Evolutionary conservation across 2,797 vertebrate species (phyloP), one percentile per base, ranked within the genome.

Genomic region (Sorex maritimensis): DNA sequence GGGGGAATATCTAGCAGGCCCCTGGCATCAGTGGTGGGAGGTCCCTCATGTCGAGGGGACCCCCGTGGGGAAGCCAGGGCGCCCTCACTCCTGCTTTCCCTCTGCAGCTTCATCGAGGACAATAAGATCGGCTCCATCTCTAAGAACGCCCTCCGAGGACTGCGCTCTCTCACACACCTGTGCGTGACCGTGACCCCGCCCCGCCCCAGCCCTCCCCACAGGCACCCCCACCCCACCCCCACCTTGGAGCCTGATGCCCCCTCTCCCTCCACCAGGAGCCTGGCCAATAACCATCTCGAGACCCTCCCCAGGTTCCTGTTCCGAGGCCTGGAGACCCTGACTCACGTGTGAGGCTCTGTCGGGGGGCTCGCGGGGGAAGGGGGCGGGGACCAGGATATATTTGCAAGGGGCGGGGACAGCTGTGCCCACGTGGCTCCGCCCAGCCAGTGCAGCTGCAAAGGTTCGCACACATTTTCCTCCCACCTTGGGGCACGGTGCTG

Each of bases 61-160:
- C n/a, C 4, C 61, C 30, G 68, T 21, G 38, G 26, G 71, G 67
- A 72, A n/a, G 17, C 0, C 0, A 58, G 44, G 72, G n/a, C 2
- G 4, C 28, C 10, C 44, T 65, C 49, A 77, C 28, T 28, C 5
- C 28, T 6, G 0, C 28, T 65, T 72, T 82, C 74, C 81, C 69
- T 81, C 91, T 80, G n/a, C 90, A 98, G 98, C 94, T 98, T 98
- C 95, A 98, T 98, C 6, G 98, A 98, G 90, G 97, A 98, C 96
- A 98, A 98, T 63, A 89, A 95, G 49, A 96, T 98, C 0, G 96
- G 97, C 55, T 95, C 97, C 80, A 96, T 98, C 88, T 98, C 98
- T 26, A 97, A 97, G 93, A 97, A 98, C 0, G 97, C 98, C 0
- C 96, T 98, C 87, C 78, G 97, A 79, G 98, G 98, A 46, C 97